These are phyloP conservation scores for Lophochroa leadbeateri DNA, from an alignment of 2,113 vertebrate species.

Conservation along the genomic window DNA sequence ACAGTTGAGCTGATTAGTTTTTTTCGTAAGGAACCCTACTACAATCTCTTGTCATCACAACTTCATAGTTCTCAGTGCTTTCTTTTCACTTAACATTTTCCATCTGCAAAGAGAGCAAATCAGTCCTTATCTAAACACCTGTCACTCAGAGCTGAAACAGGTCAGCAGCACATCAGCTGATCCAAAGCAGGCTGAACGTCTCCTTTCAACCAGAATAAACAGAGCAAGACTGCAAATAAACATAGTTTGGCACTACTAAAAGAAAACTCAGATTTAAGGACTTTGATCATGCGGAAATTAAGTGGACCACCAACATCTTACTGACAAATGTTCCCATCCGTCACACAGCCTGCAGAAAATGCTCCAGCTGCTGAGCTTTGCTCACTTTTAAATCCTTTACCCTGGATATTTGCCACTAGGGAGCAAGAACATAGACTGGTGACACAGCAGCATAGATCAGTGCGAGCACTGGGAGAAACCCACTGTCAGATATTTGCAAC, in stretches of 20 bases:
- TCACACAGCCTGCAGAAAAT: conserved; percentile 26
- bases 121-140: conserved; percentile 66
- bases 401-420: background rate
- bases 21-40: background rate
- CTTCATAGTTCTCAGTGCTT: background rate
- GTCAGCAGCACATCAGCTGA: conserved; percentile 23
- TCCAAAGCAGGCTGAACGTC: conserved; percentile 34
- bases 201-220: conserved; percentile 66
- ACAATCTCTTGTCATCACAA: background rate
- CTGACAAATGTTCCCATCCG: conserved; percentile 25
- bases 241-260: conserved; percentile 37
- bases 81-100: conserved; percentile 24
- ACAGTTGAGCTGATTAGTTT: background rate
- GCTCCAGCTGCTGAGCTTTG: conserved; percentile 26
- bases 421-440: background rate
- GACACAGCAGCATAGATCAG: background rate
- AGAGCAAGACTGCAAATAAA: conserved; percentile 69
- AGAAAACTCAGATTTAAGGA: conserved; percentile 30
- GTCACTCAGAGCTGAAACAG: conserved; percentile 53
- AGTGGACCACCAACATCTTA: conserved; percentile 55
- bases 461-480: background rate
- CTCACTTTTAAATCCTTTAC: background rate
- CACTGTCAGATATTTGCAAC: background rate
- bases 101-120: conserved; percentile 33
- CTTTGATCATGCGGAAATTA: conserved; percentile 65